These are phyloP conservation scores for Drosophila meridionalis DNA, from an alignment of 2,888 invertebrate species.

Conservation along the genomic window DNA sequence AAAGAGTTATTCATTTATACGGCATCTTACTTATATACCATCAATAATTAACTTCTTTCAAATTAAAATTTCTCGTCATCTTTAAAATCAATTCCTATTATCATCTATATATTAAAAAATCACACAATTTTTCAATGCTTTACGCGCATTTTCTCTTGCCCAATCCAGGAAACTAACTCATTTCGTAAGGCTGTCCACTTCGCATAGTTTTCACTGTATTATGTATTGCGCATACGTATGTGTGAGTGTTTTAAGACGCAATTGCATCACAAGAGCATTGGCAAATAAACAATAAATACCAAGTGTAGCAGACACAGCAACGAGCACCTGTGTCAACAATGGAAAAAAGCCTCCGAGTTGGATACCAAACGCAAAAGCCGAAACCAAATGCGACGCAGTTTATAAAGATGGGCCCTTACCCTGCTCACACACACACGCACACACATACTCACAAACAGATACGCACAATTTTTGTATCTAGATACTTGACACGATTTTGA, in stretches of 20 bases:
- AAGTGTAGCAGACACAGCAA: conserved; percentile 19
- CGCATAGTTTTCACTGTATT: conserved; percentile 7
- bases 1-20: no score
- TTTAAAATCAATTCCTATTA: not conserved
- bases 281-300: conserved; percentile 47
- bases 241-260: conserved; percentile 35
- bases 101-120: not conserved
- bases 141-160: not conserved
- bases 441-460: conserved; percentile 6
- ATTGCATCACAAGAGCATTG: conserved; percentile 69
- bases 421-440: conserved; percentile 10
- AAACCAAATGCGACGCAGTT: conserved; percentile 55
- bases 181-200: not conserved
- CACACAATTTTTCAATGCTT: not conserved
- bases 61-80: not conserved
- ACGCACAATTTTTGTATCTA: conserved; percentile 57
- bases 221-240: conserved; percentile 5
- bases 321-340: conserved; percentile 83
- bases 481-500: conserved; percentile 76
- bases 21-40: no score
- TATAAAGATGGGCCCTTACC: conserved; percentile 52
- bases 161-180: not conserved
- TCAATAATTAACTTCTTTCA: no score
- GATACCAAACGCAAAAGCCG: conserved; percentile 56
- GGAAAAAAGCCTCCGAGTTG: conserved; percentile 44